phyloP scores from a whole-genome alignment of 2,797 vertebrate species.

The Phataginus tetradactyla region DNA sequence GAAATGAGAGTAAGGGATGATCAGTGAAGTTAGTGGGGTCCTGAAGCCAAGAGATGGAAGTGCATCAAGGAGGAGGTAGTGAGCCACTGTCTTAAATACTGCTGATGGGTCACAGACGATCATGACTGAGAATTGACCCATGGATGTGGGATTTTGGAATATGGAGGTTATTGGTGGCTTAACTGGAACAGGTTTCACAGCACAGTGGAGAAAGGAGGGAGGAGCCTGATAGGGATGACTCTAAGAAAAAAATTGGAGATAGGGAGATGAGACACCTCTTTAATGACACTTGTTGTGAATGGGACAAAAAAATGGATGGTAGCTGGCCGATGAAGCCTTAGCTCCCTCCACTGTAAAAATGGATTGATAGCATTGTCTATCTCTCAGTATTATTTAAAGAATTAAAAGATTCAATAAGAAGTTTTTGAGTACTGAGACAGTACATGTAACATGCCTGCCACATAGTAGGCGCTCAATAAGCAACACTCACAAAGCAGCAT shows the following conservation, averaged over 20 bases:
- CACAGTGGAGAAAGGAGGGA: neutral
- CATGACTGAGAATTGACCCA: neutral
- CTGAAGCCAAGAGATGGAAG: neutral
- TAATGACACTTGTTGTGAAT: neutral
- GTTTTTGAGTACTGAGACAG: neutral
- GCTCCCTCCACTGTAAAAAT: neutral
- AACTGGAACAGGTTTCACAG: neutral
- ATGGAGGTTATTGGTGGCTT: neutral
- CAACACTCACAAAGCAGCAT: neutral
- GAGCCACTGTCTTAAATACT: neutral
- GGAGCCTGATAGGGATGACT: neutral
- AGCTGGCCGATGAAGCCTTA: neutral
- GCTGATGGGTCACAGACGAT: neutral
- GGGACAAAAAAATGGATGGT: neutral
- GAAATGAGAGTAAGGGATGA: neutral
- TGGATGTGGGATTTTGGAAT: neutral
- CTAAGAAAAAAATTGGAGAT: neutral
- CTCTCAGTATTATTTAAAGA: conserved; percentile 7
- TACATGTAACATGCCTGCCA: neutral
- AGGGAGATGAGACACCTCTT: neutral
- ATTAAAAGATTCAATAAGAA: neutral
- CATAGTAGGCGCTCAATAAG: neutral
- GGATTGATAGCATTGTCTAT: neutral
- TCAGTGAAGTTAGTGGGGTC: neutral
- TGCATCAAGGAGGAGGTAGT: neutral